These are phyloP conservation scores for Metopolophium dirhodum DNA, from an alignment of 1,140 invertebrate species.

Conservation along the genomic window DNA sequence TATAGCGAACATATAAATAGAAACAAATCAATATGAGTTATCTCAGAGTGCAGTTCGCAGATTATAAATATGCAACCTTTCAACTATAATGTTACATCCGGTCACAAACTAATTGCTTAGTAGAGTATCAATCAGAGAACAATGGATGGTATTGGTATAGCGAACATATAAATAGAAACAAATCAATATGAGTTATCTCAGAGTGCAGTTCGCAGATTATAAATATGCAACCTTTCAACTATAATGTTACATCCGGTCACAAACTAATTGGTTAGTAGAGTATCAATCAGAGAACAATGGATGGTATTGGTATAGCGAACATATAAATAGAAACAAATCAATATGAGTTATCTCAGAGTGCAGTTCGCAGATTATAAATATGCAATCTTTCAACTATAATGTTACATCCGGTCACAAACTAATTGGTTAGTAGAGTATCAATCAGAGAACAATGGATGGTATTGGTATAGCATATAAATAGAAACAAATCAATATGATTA, in stretches of 20 bases:
- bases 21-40: conserved; percentile 40
- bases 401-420: conserved; percentile 49
- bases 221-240: not conserved
- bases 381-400: not conserved
- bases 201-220: conserved; percentile 48
- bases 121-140: conserved; percentile 46
- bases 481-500: conserved; percentile 44
- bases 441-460: conserved; percentile 48
- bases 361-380: conserved; percentile 19
- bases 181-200: conserved; percentile 48
- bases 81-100: conserved; percentile 18
- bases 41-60: conserved; percentile 57
- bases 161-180: conserved; percentile 56
- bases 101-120: conserved; percentile 45
- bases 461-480: conserved; percentile 55
- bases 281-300: conserved; percentile 53
- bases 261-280: conserved; percentile 27
- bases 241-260: conserved; percentile 44
- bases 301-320: conserved; percentile 42
- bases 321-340: conserved; percentile 56
- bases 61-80: not conserved
- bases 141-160: conserved; percentile 41
- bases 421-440: not conserved
- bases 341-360: conserved; percentile 55
- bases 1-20: conserved; percentile 57